Evolutionary conservation across 2,888 invertebrate species (phyloP), one percentile per base, ranked within the genome.

Genomic region (Eupeodes latifasciatus): DNA sequence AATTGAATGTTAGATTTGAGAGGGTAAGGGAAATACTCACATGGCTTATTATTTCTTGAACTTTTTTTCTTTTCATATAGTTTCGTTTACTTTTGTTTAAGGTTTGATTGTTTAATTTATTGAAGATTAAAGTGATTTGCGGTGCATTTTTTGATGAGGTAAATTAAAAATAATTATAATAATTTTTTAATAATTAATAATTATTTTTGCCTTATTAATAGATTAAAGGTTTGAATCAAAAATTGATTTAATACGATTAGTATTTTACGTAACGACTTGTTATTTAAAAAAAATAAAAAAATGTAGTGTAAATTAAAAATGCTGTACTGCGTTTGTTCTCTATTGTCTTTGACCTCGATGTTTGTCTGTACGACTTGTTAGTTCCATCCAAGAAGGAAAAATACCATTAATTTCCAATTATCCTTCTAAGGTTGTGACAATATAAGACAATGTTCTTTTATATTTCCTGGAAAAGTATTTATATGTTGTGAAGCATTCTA

Each of bases 321-420:
- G 40, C 49, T 55, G 5, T 40, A 16, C 19, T 55, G 2, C 19
- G 19, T 19, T 19, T 19, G 19, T 49, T 51, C 51, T 11, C 27
- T 51, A 57, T 27, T 51, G n/a, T 19, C 16, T 36, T 67, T 44
- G 11, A 51, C 80, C 80, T 51, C 16, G 61, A 51, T 75, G 7
- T 11, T 5, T 34, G 12, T 6, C 27, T 1, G 12, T 5, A 1
- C 5, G 19, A 40, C 51, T 16, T 19, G 11, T 44, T 49, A n/a
- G 47, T 27, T 27, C 61, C 7, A 59, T 61, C 62, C 5, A 67
- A 80, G 57, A 53, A 67, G 72, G 84, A 75, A 84, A 78, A 64
- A 75, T 88, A 55, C 78, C 66, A 88, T 85, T 78, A 77, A 88
- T 81, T 57, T 88, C 85, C 85, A 85, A 88, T 85, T 88, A 81